A percentile compares a stretch with the other conserved stretches of the same genome.
Conservation (phyloP, 2,888 invertebrate genomes). For the Hirudinaria manillensis region DNA sequence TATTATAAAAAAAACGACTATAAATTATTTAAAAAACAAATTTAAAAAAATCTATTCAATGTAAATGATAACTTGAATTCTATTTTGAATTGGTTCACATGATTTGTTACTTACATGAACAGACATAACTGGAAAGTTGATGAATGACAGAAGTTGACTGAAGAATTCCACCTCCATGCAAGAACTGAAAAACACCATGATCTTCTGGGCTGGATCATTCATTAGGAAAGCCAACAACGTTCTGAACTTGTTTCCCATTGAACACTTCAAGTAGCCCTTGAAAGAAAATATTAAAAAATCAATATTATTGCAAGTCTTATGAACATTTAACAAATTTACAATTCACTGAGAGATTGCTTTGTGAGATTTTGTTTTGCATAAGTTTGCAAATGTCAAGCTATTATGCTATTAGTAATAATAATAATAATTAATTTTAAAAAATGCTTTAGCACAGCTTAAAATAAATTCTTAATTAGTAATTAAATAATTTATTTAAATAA, state of each 20-base stretch:
- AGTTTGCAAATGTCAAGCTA: too few species aligned
- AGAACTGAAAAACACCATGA: slow-evolving; percentile 92
- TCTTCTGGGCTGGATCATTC: slow-evolving; percentile 76
- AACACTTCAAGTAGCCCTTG: slow-evolving; percentile 81
- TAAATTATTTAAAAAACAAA: too few species aligned
- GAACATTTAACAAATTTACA: neutral
- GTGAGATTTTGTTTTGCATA: too few species aligned
- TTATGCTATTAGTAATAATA: too few species aligned
- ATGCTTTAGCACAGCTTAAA: too few species aligned
- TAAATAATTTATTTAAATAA: neutral
- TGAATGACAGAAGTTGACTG: slow-evolving; percentile 90
- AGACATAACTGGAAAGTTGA: slow-evolving; percentile 86
- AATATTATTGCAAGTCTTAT: neutral
- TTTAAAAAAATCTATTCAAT: too few species aligned
- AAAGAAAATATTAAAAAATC: neutral
- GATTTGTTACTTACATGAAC: slow-evolving; percentile 76
- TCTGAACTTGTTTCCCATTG: slow-evolving; percentile 85
- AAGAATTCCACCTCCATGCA: slow-evolving; percentile 96
- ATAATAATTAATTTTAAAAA: too few species aligned
- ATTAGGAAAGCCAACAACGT: slow-evolving; percentile 94
- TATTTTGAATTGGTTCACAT: neutral
- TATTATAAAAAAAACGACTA: too few species aligned
- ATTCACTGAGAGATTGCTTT: too few species aligned
- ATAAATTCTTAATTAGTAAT: too few species aligned
- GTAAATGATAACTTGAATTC: neutral